phyloP scores from a whole-genome alignment of 2,888 invertebrate species.

The Acleris cristana region DNA sequence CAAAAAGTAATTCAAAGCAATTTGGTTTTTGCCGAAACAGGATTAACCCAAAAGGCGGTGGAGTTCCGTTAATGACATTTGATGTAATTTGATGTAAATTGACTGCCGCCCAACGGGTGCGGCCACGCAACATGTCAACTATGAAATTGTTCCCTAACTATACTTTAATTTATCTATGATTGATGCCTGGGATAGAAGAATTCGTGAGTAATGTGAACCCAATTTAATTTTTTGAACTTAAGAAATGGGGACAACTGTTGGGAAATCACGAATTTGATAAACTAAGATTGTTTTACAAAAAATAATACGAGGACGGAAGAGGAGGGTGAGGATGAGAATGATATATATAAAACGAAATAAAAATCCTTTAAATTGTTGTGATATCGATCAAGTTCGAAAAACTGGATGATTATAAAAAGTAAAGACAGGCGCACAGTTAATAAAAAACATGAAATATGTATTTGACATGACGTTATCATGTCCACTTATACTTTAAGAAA shows the following conservation, averaged over 20 bases:
- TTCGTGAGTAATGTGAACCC: constrained; percentile 13
- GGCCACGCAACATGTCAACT: constrained; percentile 80
- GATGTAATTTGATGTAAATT: constrained; percentile 81
- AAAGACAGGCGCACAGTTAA: no score
- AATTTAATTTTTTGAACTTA: background rate
- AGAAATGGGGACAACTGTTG: background rate
- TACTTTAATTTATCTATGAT: constrained; percentile 68
- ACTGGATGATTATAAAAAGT: no score
- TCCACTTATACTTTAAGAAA: no score
- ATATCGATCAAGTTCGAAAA: no score
- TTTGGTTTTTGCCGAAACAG: constrained; percentile 1
- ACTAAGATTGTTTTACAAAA: background rate
- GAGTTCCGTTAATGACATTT: constrained; percentile 74
- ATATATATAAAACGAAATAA: no score
- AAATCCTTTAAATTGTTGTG: no score
- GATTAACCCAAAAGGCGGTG: constrained; percentile 1
- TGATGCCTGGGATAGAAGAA: constrained; percentile 57
- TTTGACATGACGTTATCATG: no score
- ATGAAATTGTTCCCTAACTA: constrained; percentile 77
- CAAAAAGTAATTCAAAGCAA: no score
- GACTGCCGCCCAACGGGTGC: constrained; percentile 66
- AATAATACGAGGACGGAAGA: background rate
- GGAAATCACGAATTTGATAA: background rate
- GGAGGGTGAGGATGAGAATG: no score
- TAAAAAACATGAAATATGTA: no score